phyloP scores from a whole-genome alignment of 2,797 vertebrate species.

The Danio kyathit region DNA sequence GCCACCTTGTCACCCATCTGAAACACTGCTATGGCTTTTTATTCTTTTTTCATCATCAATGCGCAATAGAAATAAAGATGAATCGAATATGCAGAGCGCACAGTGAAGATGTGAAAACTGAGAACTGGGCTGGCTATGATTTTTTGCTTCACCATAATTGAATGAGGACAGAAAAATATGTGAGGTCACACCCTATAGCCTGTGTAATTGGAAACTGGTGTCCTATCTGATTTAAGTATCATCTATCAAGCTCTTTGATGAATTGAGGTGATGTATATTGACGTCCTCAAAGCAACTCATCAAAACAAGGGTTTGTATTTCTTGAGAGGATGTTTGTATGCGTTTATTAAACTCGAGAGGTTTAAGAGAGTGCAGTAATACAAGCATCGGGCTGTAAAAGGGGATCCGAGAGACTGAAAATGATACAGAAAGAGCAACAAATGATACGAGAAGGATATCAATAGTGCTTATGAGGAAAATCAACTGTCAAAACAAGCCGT shows the following conservation, averaged over 20 bases:
- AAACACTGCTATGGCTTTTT: too few relatives aligned
- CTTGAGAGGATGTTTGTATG: conserved; percentile 4
- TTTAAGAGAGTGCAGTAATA: conserved; percentile 24
- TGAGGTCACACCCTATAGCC: conserved; percentile 50
- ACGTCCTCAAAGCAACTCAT: conserved; percentile 13
- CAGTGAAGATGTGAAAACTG: background rate
- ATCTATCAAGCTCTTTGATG: conserved; percentile 12
- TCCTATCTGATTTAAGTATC: conserved; percentile 33
- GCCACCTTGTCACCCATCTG: too few relatives aligned
- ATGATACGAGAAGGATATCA: conserved; percentile 20
- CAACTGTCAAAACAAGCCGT: conserved; percentile 29
- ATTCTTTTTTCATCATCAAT: too few relatives aligned
- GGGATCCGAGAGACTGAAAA: conserved; percentile 2
- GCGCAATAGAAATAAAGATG: too few relatives aligned
- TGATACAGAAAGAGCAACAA: conserved; percentile 35
- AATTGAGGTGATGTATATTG: conserved; percentile 28
- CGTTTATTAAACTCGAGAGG: conserved; percentile 37
- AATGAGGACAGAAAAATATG: conserved; percentile 38
- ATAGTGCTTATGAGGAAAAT: conserved; percentile 29
- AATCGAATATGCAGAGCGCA: background rate
- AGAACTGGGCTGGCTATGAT: conserved; percentile 21
- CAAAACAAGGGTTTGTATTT: conserved; percentile 38
- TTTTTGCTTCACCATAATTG: conserved; percentile 39
- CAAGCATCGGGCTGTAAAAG: conserved; percentile 18
- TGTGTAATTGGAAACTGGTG: conserved; percentile 44